Evolutionary conservation across 2,888 invertebrate genomes (phyloP).

Genomic region (Escarpia spicata): DNA sequence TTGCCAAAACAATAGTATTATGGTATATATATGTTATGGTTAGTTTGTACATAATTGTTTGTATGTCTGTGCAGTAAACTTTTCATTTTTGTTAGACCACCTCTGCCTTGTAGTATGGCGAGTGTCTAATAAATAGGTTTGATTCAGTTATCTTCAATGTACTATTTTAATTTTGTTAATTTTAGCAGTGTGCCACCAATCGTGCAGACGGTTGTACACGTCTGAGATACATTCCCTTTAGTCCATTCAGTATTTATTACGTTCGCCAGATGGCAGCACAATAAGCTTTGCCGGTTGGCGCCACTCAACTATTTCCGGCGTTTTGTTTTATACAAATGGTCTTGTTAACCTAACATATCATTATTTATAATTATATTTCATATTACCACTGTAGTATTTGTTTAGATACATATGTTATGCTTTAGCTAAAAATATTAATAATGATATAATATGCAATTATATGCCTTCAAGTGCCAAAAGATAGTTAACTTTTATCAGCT

Average conservation of each 20-base stretch:
- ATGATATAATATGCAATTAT: background rate
- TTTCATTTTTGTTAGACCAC: background rate
- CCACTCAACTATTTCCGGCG: background rate
- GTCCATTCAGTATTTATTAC: background rate
- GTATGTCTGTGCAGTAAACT: background rate
- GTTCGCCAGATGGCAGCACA: background rate
- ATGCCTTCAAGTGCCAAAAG: background rate
- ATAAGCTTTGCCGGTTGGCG: background rate
- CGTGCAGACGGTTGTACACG: too few species aligned
- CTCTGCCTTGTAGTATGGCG: too few species aligned
- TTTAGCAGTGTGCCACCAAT: background rate
- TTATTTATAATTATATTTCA: background rate
- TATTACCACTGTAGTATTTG: background rate
- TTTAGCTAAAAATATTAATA: background rate
- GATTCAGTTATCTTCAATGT: background rate
- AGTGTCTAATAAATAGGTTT: background rate
- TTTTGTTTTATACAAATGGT: background rate
- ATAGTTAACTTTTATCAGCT: background rate
- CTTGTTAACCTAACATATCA: background rate
- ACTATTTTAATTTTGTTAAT: background rate
- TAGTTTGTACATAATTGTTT: background rate
- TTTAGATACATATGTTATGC: background rate
- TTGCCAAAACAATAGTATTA: background rate
- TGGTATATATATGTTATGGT: background rate
- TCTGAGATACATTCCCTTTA: too few species aligned